Evolutionary conservation across 37 sponge, comb jelly and placozoan genomes (phyloP).

Genomic region (Beroe forskalii): DNA sequence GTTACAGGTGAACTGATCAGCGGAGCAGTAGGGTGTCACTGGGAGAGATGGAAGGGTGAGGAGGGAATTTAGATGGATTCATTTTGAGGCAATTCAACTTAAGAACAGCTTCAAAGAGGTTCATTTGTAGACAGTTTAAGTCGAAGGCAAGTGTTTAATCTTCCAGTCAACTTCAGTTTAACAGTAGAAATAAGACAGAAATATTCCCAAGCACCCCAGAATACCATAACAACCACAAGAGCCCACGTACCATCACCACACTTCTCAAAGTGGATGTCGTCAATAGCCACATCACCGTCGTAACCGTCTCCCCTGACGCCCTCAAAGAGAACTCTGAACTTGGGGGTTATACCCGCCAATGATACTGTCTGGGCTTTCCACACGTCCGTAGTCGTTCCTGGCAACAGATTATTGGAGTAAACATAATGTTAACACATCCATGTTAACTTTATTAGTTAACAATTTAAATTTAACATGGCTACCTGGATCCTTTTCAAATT

Average conservation of each 20-base stretch:
- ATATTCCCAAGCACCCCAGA: no score
- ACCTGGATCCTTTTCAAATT: no score
- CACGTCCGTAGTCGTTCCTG: constrained; percentile 48
- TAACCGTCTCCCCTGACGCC: constrained; percentile 63
- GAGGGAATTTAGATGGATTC: neutral
- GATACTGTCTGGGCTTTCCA: constrained; percentile 66
- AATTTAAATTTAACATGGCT: no score
- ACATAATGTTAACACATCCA: no score
- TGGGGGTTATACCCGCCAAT: neutral
- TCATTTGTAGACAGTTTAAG: no score
- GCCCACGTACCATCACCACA: constrained; percentile 36
- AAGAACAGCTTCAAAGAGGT: neutral
- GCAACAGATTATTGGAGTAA: no score
- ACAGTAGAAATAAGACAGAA: no score
- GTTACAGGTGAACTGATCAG: constrained; percentile 55
- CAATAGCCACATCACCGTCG: constrained; percentile 68
- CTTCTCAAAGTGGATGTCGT: constrained; percentile 65
- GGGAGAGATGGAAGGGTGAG: neutral
- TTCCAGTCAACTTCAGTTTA: no score
- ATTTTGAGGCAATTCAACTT: neutral
- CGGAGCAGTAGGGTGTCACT: constrained; percentile 48
- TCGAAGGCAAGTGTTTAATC: no score
- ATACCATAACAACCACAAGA: no score
- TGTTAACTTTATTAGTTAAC: no score
- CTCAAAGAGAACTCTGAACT: constrained; percentile 66